These are phyloP conservation scores for Sycobia sp. DNA, from an alignment of 1,140 invertebrate species.

Conservation along the genomic window DNA sequence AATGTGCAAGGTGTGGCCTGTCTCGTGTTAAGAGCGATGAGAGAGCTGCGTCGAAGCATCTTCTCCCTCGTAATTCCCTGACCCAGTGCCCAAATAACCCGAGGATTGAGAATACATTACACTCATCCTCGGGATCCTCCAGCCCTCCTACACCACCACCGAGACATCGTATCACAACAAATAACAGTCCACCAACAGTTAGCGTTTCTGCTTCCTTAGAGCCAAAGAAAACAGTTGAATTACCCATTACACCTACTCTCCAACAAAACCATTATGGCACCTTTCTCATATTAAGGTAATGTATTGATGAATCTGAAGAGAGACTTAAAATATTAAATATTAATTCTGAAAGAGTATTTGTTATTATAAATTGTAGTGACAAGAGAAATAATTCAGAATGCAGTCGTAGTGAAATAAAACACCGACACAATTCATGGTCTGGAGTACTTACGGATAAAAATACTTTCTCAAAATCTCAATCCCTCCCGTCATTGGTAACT, in stretches of 20 bases:
- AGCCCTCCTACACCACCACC: conserved; percentile 52
- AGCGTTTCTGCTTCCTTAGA: conserved; percentile 1
- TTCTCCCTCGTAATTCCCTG: conserved; percentile 29
- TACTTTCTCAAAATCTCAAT: conserved; percentile 47
- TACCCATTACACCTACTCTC: conserved; percentile 5
- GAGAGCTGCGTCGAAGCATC: conserved; percentile 34
- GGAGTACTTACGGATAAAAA: conserved; percentile 37
- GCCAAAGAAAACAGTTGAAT: conserved; percentile 8
- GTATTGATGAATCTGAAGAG: too few relatives aligned
- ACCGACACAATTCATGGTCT: conserved; percentile 50
- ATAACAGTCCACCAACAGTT: conserved; percentile 6
- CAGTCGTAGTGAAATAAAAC: conserved; percentile 38
- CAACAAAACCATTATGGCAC: conserved; percentile 26
- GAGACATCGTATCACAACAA: conserved; percentile 34
- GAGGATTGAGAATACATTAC: conserved; percentile 25
- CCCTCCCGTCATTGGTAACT: conserved; percentile 52
- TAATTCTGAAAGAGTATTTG: too few relatives aligned
- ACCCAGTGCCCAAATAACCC: conserved; percentile 20
- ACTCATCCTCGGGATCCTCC: conserved; percentile 47
- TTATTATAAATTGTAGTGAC: too few relatives aligned
- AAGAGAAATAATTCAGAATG: conserved; percentile 41
- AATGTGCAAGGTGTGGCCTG: conserved; percentile 80
- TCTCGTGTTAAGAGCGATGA: conserved; percentile 54
- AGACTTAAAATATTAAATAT: too few relatives aligned
- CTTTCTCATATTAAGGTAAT: conserved; percentile 25